A percentile compares a stretch with the other conserved stretches of the same genome.
phyloP scores from a whole-genome alignment of 2,888 invertebrate species.

The Labia minor region DNA sequence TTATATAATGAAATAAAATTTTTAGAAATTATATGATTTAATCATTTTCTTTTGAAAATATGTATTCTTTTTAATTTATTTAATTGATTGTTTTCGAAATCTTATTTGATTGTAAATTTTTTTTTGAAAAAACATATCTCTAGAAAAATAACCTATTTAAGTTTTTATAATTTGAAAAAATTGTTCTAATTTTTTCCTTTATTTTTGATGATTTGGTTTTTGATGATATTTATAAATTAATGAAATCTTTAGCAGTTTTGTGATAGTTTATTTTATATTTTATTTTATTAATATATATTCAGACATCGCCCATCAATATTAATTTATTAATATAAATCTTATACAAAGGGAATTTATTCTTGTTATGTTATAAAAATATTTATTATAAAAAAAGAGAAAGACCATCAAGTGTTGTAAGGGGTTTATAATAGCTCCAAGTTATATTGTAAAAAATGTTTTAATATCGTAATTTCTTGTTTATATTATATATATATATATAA shows the following conservation, averaged over 20 bases:
- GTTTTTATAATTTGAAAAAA: too few species aligned
- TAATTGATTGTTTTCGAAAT: too few species aligned
- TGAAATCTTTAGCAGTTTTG: neutral
- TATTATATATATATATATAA: neutral
- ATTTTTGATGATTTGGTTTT: too few species aligned
- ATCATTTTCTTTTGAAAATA: too few species aligned
- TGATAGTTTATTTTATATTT: neutral
- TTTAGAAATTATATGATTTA: too few species aligned
- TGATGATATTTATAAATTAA: neutral
- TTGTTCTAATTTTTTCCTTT: too few species aligned
- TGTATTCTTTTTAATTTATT: too few species aligned
- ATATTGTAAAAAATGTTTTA: constrained; percentile 4
- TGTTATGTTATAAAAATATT: constrained; percentile 2
- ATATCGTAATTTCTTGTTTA: constrained; percentile 13
- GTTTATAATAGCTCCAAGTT: neutral
- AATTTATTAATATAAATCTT: neutral
- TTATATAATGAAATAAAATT: too few species aligned
- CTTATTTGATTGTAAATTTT: too few species aligned
- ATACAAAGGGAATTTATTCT: neutral
- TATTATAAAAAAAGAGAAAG: neutral
- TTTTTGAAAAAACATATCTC: too few species aligned
- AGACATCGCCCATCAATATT: neutral
- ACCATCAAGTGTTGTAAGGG: neutral
- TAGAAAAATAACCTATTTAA: too few species aligned
- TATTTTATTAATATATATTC: neutral